Percentiles rank a stretch among this genome's conserved stretches.
Evolutionary conservation across 2,113 vertebrate species (phyloP).

Genomic region (Tragelaphus imberbis): DNA sequence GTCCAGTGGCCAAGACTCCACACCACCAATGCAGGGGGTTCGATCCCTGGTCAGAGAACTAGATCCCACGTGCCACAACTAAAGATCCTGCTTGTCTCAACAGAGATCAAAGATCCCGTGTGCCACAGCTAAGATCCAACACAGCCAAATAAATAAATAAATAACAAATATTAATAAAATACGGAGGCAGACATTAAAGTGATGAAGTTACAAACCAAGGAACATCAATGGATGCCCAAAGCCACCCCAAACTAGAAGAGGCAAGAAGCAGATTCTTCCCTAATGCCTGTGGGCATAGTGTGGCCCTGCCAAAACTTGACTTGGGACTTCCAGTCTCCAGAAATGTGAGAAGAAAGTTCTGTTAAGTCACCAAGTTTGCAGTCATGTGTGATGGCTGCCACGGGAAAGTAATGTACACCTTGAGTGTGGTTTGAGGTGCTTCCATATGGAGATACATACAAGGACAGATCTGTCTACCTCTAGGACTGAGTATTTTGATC

Average conservation of each 20-base stretch:
- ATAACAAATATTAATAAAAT: not conserved
- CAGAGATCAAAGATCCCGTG: not conserved
- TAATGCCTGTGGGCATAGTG: not conserved
- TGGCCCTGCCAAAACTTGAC: not conserved
- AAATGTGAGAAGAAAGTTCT: not conserved
- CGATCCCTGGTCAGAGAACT: not conserved
- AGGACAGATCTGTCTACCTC: not conserved
- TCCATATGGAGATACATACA: not conserved
- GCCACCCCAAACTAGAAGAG: not conserved
- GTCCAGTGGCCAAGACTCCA: not conserved
- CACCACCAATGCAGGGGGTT: not conserved
- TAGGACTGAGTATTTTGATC: not conserved
- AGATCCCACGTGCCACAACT: not conserved
- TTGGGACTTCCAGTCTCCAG: not conserved
- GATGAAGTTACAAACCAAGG: not conserved
- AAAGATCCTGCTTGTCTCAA: not conserved
- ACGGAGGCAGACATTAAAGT: not conserved
- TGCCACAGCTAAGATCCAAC: not conserved
- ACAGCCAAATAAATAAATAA: not conserved
- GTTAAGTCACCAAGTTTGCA: not conserved
- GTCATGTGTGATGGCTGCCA: not conserved
- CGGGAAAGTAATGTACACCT: not conserved
- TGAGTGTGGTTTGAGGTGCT: not conserved
- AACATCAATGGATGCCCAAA: not conserved
- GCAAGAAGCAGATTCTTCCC: not conserved